Base-by-base conservation (phyloP, 2,888 invertebrate genomes). In the Trachelus stipa region DNA sequence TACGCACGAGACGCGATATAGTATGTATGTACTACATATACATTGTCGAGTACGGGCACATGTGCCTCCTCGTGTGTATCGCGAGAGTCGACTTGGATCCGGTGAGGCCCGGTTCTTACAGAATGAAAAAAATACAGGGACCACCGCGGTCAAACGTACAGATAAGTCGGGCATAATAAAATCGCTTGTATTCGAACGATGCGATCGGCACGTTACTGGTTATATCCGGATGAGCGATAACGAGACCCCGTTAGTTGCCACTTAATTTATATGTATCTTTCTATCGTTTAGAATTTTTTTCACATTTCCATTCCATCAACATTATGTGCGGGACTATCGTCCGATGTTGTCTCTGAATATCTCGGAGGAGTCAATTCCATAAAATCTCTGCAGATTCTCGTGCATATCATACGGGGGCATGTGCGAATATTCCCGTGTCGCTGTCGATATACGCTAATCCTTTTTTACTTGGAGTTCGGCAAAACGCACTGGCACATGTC, bases 91-190 rank as follows among this genome's bases (percentile, higher is more conserved):
- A 69, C 75, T 73, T 76, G 76, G 83, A 90, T 88, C 89, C 88
- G 83, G 90, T 89, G 85, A 85, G 84, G 81, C 87, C 89, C 86
- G 83, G 90, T 89, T 69, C 90, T 69, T 90, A 88, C 88, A 86
- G 81, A 83, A 80, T 84, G 83, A 87, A 89, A 89, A 87, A 84
- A 83, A 87, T 75, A 79, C 73, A 79, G 84, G 83, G 87, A 85
- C 84, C 86, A 83, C 83, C 82, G 81, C 84, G 86, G 88, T 88
- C 87, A 89, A 81, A 77, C 84, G 81, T 80, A 77, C 75, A 79
- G 89, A 90, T 90, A 89, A 88, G 87, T 80, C 81, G 85, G 83
- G 83, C 83, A 84, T 81, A 85, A 84, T 84, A 83, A 76, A 79
- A 76, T 82, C 82, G 78, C 79, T 88, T 84, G 83, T 84, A 78